Conservation (phyloP, 2,113 vertebrate genomes). For the Brachyhypopomus gauderio region DNA sequence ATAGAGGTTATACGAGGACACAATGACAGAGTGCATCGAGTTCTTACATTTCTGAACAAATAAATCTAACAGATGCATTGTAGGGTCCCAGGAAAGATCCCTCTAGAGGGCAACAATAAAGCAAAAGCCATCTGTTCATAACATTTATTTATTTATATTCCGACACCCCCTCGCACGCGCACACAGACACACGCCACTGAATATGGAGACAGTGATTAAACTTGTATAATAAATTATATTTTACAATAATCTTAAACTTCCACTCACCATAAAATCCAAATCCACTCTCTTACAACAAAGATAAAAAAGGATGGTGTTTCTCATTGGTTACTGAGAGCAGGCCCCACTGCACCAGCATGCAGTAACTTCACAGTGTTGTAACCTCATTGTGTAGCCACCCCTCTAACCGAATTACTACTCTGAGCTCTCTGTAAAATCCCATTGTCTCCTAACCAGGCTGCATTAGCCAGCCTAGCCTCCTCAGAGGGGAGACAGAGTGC, state of each 20-base stretch:
- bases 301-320: no score
- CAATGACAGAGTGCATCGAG: background rate
- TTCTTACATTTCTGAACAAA: background rate
- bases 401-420: conserved; percentile 36
- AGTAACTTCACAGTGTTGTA: background rate
- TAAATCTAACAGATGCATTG: background rate
- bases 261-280: background rate
- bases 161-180: conserved; percentile 21
- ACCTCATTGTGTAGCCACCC: conserved; percentile 33
- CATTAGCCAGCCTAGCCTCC: background rate
- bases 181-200: background rate
- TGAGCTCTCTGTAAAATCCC: background rate
- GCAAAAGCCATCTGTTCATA: background rate
- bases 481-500: background rate
- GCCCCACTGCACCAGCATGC: no score
- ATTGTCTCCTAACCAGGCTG: conserved; percentile 4
- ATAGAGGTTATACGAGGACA: background rate
- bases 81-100: background rate
- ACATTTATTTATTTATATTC: background rate
- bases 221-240: no score
- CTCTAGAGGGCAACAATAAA: background rate
- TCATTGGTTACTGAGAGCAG: background rate
- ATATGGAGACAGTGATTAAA: no score
- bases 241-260: no score
- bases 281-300: background rate